A percentile compares a stretch with the other conserved stretches of the same genome.
Conservation (phyloP, 1,140 invertebrate genomes). For the Drosophila micromelanica region DNA sequence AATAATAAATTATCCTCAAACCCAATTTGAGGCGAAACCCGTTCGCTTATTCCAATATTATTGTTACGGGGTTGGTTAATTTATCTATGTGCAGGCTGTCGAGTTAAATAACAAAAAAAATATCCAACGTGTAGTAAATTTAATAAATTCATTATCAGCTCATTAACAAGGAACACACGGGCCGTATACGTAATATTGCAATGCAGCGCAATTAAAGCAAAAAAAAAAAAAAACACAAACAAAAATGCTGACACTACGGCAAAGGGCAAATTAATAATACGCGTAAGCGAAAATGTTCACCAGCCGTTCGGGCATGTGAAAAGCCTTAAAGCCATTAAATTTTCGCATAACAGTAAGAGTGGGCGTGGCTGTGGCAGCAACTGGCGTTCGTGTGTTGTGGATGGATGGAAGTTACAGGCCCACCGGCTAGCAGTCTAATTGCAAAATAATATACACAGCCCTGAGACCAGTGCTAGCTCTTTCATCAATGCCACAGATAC, state of each 20-base stretch:
- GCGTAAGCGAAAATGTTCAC: conserved; percentile 41
- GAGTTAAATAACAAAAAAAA: conserved; percentile 6
- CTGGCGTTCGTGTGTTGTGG: conserved; percentile 4
- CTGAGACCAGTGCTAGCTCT: conserved; percentile 40
- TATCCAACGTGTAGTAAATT: conserved; percentile 72
- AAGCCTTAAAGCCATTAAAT: conserved; percentile 62
- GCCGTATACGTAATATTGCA: conserved; percentile 62
- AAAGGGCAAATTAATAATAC: conserved; percentile 45
- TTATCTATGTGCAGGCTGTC: conserved; percentile 41
- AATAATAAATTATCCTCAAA: conserved; percentile 67
- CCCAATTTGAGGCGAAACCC: not conserved
- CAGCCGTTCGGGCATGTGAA: conserved; percentile 12
- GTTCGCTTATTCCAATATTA: conserved; percentile 48
- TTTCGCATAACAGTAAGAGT: conserved; percentile 25
- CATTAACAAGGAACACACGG: conserved; percentile 59
- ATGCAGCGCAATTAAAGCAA: conserved; percentile 56
- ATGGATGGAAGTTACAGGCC: conserved; percentile 10
- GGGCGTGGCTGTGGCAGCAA: conserved; percentile 34
- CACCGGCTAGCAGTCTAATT: conserved; percentile 65
- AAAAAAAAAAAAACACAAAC: conserved; percentile 20
- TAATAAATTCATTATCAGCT: conserved; percentile 82
- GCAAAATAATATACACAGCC: conserved; percentile 73
- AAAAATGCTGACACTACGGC: conserved; percentile 36
- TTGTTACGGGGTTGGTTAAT: conserved; percentile 38
- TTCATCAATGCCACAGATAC: conserved; percentile 72